phyloP scores from a whole-genome alignment of 2,113 vertebrate species.

The Oplegnathus fasciatus region DNA sequence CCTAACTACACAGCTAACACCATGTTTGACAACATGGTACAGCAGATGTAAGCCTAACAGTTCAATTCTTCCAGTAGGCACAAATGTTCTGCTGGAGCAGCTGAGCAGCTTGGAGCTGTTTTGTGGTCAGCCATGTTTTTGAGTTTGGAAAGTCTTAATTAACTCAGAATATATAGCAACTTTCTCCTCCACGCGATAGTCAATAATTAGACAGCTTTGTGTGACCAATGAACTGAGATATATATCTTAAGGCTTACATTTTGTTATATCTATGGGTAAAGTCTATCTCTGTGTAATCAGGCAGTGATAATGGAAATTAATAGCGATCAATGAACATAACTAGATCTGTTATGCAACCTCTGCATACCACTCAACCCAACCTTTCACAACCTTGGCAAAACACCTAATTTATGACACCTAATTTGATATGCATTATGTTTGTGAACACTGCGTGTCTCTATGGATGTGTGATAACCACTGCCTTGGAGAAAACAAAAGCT shows the following conservation, averaged over 20 bases:
- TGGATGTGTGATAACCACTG: slow-evolving; percentile 22
- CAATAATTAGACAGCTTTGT: slow-evolving; percentile 35
- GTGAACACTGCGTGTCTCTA: neutral
- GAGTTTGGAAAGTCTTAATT: slow-evolving; percentile 1
- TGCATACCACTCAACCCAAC: slow-evolving; percentile 19
- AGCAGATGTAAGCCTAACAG: slow-evolving; percentile 44
- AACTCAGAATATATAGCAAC: neutral
- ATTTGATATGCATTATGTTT: slow-evolving; percentile 32
- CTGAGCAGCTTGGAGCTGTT: neutral
- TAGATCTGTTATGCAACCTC: slow-evolving; percentile 44
- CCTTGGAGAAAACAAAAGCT: slow-evolving; percentile 20
- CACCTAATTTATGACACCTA: slow-evolving; percentile 17
- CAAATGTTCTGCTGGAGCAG: neutral
- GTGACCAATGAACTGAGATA: slow-evolving; percentile 31
- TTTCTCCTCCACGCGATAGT: slow-evolving; percentile 6
- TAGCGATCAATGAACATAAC: slow-evolving; percentile 56
- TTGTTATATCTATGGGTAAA: slow-evolving; percentile 45
- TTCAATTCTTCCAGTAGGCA: neutral
- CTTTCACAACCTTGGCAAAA: slow-evolving; percentile 34
- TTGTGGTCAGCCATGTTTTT: neutral
- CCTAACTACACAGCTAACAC: neutral
- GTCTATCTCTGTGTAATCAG: slow-evolving; percentile 40
- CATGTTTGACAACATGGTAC: slow-evolving; percentile 46
- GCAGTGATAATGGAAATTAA: slow-evolving; percentile 66
- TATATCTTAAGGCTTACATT: slow-evolving; percentile 20